Evolutionary conservation across 2,113 vertebrate genomes (phyloP), one percentile per base, ranked within the genome.

Genomic region (Pelecanoides urinatrix): DNA sequence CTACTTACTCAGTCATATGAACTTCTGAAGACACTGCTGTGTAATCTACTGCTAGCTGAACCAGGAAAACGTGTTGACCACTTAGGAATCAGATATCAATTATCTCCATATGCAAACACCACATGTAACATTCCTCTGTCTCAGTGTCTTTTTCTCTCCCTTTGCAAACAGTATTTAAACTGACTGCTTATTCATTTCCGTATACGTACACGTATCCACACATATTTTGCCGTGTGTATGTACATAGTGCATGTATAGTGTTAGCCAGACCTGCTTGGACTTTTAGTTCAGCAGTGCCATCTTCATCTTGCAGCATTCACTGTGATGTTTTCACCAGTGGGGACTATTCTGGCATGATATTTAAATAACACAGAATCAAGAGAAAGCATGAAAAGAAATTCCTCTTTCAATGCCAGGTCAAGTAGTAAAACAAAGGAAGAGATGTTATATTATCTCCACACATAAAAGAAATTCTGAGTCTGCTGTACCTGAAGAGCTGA

Each of bases 1-100:
- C 63, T 97, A 83, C 91, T 81, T 91, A 61, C 45, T 96, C 87
- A 97, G 76, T 90, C 91, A 85, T 77, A 81, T n/a, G 77, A 97
- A 97, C 49, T 96, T 96, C 91, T 95, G 62, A 95, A 91, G 29
- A 47, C 42, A 76, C 50, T 92, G 32, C 79, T 71, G 67, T 77
- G 86, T 96, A 96, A 96, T 91, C 53, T 65, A 66, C 52, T 66
- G 77, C 36, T 96, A 49, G 16, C 26, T 94, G 68, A 97, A 96
- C 49, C 76, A 84, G 83, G 86, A 94, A 94, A 92, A 84, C 55
- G 29, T 70, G 36, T 84, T 95, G 94, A 92, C 68, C 71, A 49
- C 38, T 75, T 79, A 84, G 34, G 47, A 45, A 40, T 73, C 61
- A 56, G 49, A 56, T 89, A 70, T 80, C 65, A 95, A 82, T 97